phyloP scores from a whole-genome alignment of 2,888 invertebrate genomes.

The Xylota segnis region DNA sequence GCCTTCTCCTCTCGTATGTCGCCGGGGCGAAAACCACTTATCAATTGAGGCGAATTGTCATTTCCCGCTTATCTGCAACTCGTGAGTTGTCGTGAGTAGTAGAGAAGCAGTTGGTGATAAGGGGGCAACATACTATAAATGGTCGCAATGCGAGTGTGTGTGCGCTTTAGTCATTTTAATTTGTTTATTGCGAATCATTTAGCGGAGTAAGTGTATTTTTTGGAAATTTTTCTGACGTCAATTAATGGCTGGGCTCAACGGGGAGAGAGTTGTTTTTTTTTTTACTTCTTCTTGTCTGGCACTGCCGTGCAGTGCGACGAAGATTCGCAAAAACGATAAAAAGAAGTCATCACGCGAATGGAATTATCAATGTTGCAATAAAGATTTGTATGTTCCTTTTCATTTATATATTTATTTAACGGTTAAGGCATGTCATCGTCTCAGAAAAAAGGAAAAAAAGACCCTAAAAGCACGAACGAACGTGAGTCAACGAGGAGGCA shows the following conservation, averaged over 20 bases:
- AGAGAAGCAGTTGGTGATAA: conserved; percentile 33
- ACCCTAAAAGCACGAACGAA: no score
- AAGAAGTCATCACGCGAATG: neutral
- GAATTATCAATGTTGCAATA: conserved; percentile 7
- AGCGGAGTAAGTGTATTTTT: conserved; percentile 9
- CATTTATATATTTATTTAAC: no score
- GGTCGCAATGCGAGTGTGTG: neutral
- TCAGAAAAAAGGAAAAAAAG: no score
- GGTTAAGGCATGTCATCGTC: no score
- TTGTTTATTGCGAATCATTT: conserved; percentile 53
- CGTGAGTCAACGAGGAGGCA: no score
- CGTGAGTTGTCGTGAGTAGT: conserved; percentile 12
- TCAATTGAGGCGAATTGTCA: conserved; percentile 60
- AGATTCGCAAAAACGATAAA: conserved; percentile 21
- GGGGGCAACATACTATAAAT: conserved; percentile 17
- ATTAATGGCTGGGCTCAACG: neutral
- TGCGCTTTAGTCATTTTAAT: conserved; percentile 32
- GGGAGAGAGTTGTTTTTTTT: neutral
- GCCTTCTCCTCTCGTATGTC: conserved; percentile 7
- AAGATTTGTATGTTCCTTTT: neutral
- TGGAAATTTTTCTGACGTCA: conserved; percentile 44
- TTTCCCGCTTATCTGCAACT: conserved; percentile 65
- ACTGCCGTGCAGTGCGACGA: neutral
- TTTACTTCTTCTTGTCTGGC: conserved; percentile 9
- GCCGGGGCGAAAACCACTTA: conserved; percentile 31